Evolutionary conservation across 2,888 invertebrate genomes (phyloP), one percentile per base, ranked within the genome.

Genomic region (Rhagium mordax): DNA sequence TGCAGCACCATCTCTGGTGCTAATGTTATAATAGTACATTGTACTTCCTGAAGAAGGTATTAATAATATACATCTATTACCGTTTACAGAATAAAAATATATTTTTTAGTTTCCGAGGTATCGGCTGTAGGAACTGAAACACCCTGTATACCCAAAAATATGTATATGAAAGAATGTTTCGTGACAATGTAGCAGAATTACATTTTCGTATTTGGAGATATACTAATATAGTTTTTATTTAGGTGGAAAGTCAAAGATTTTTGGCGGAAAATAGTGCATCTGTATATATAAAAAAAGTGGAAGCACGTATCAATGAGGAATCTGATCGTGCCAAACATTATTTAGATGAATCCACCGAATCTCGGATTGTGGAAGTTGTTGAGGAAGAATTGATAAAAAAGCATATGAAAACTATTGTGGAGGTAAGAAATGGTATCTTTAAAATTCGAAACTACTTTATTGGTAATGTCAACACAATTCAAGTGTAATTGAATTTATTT

Each of bases 221-320:
- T 74, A n/a, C 1, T 21, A 15, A 20, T 51, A 21, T 27, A 57
- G 16, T 71, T 62, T 75, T 75, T 53, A 67, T 74, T 24, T 68
- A 93, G 93, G 93, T 95, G 90, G 98, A 99, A 91, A 98, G 98
- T 89, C 99, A 99, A 89, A 98, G 98, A 89, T 99, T 99, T 89
- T 90, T 99, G 83, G 96, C 94, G 48, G 98, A 98, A 90, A 99
- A 99, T 89, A 98, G 97, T 89, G 99, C 99, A 73, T 98, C 98
- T 75, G 98, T 98, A 85, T 99, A 99, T 89, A 98, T 99, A 84
- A 97, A 97, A 87, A 98, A 98, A 89, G 99, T 99, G 71, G 99
- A 99, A 89, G 94, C 96, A 33, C 94, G 99, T 85, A 98, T 99
- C 81, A 93, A 95, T 77, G 99, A 99, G 88, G 99, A 99, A 89